A percentile compares a stretch with the other conserved stretches of the same genome.
These are phyloP conservation scores for Regulus satrapa DNA, from an alignment of 2,113 vertebrate species.

Conservation along the genomic window DNA sequence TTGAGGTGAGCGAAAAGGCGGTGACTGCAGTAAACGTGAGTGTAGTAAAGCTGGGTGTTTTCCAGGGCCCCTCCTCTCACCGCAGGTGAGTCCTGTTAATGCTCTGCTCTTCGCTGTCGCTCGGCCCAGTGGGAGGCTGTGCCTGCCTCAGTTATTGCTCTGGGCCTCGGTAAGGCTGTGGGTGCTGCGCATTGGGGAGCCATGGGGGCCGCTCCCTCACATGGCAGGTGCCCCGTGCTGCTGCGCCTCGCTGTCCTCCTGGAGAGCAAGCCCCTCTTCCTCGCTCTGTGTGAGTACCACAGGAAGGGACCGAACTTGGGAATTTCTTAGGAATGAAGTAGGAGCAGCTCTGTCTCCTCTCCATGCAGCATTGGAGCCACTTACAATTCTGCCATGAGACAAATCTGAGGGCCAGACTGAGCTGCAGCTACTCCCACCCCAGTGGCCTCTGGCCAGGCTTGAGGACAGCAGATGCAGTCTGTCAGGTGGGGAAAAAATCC, in stretches of 20 bases:
- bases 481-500: not conserved
- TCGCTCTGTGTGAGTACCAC: not conserved
- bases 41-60: not conserved
- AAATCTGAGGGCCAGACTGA: not conserved
- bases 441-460: not conserved
- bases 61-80: not conserved
- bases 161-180: accelerated
- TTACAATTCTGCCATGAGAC: accelerated
- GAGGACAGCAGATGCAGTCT: not conserved
- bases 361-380: accelerated
- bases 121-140: not conserved
- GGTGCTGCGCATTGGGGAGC: too few species aligned
- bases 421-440: not conserved
- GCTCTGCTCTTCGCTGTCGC: not conserved
- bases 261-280: accelerated
- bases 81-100: not conserved
- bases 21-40: not conserved
- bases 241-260: not conserved
- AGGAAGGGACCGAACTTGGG: not conserved
- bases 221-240: accelerated
- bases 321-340: not conserved
- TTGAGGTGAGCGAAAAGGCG: accelerated
- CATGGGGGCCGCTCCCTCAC: accelerated
- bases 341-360: not conserved
- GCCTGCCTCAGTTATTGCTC: not conserved